Evolutionary conservation across 2,888 invertebrate species (phyloP).

Genomic region (Pristionchus arcanus): DNA sequence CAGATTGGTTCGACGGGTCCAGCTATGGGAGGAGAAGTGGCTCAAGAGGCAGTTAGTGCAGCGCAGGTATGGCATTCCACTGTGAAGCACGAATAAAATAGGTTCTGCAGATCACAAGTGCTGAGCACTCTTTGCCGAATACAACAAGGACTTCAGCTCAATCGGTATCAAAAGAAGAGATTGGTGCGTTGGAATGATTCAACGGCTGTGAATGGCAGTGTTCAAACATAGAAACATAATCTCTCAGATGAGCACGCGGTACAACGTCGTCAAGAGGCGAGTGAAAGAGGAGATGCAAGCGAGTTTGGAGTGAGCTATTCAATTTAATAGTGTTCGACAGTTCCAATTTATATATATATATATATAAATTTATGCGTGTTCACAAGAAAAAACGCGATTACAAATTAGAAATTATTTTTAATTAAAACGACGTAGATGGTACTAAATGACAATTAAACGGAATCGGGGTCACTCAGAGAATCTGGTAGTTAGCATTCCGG

Average conservation of each 20-base stretch:
- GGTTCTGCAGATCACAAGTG: background rate
- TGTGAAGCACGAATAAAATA: background rate
- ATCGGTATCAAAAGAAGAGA: background rate
- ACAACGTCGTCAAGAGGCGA: slow-evolving; percentile 4
- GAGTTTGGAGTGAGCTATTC: background rate
- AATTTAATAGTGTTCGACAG: background rate
- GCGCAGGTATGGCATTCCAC: background rate
- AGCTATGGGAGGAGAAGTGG: background rate
- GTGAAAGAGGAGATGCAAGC: slow-evolving; percentile 26
- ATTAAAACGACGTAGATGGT: too few relatives aligned
- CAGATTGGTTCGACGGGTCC: background rate
- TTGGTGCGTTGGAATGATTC: background rate
- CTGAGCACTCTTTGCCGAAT: background rate
- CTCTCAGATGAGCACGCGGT: slow-evolving; percentile 7
- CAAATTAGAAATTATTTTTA: too few relatives aligned
- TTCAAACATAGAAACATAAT: background rate
- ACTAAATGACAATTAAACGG: too few relatives aligned
- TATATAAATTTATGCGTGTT: too few relatives aligned
- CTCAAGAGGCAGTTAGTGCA: background rate
- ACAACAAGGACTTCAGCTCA: background rate
- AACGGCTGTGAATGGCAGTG: too few relatives aligned
- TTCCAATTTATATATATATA: too few relatives aligned
- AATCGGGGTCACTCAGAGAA: too few relatives aligned
- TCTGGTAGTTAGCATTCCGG: too few relatives aligned
- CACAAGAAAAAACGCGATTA: too few relatives aligned